Evolutionary conservation across 2,113 vertebrate genomes (phyloP), one percentile per base, ranked within the genome.

Genomic region (Myrmophylax atrothorax): DNA sequence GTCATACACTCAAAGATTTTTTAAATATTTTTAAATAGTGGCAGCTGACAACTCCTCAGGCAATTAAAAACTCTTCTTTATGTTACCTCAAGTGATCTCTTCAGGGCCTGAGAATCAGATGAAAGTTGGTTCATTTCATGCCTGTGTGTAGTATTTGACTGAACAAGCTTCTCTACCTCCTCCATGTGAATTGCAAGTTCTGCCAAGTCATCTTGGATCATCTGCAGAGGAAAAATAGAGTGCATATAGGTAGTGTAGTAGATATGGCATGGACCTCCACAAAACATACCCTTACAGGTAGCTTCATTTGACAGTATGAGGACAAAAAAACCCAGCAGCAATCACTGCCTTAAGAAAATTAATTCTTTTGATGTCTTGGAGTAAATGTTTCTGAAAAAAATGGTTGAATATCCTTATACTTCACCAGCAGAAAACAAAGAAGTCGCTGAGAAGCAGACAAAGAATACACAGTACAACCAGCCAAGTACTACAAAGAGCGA

Each of bases 161-260:
- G 98, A 52, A 98, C 90, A 52, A 99, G 97, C 23, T 98, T 98
- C 91, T 98, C 98, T 74, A 98, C 55, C 2, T 98, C 98, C 26
- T 97, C 97, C 74, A 99, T 93, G 66, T 99, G 98, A 58, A 96
- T 84, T 25, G 96, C 93, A 73, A 98, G 97, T 81, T 99, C 98
- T 91, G 98, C 96, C 81, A 98, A 94, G 31, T 99, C 99, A 94
- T 98, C 99, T 83, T 98, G 98, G 60, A 99, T 98, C 73, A 96
- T 98, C 99, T 99, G 97, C 14, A 74, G 83, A 49, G 16, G n/a
- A 76, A 96, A 78, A 90, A 85, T 18, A 73, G 40, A 77, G 38
- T 88, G 9, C 14, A 46, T 62, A 70, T 3, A 5, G 49, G 7
- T 55, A 62, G 35, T 26, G 18, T 72, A 42, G 53, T 49, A 70